Base-by-base conservation (phyloP, 37 sponge, comb jelly and placozoan species). In the Amphimedon queenslandica region DNA sequence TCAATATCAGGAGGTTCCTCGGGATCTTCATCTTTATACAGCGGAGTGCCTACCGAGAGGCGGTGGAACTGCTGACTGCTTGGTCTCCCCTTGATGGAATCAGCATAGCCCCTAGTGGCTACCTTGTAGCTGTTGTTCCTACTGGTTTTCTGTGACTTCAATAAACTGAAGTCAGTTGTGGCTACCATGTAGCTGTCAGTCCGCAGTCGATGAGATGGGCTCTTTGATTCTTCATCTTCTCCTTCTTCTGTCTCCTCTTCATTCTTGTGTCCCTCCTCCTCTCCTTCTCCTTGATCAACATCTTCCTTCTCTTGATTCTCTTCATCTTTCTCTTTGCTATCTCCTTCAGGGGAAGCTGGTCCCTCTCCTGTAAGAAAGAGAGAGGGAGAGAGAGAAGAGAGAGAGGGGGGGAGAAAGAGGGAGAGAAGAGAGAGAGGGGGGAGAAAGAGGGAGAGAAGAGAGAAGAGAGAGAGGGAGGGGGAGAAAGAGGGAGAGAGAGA, bases 241-340 rank as follows among this genome's bases (percentile, higher is more conserved):
- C 3, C 67, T 32, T 77, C 55, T 42, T 66, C 77, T 25, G 66
- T 77, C 18, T 64, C 77, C 55, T 65, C 11, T 35, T 67, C 55
- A 39, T 77, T 65, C 38, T 66, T n/a, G 39, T 34, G 6, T 11
- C 11, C 1, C 51, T 18, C 1, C 55, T 11, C 21, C 1, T 28
- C 10, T 57, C 23, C 4, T 8, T 73, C 1, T 43, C n/a, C 38
- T n/a, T 40, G 61, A 16, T 36, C 37, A 10, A n/a, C n/a, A n/a
- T n/a, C n/a, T n/a, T n/a, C n/a, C n/a, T n/a, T n/a, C n/a, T n/a
- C n/a, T n/a, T 53, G 16, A 20, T 21, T 16, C 20, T 20, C 56
- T 53, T 53, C 20, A 53, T 53, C 20, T 21, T 21, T 21, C 20
- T 16, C 20, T 53, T 21, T 53, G 56, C 56, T 20, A 53, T 16